phyloP scores from a whole-genome alignment of 2,797 vertebrate genomes.

The Synanceia verrucosa region DNA sequence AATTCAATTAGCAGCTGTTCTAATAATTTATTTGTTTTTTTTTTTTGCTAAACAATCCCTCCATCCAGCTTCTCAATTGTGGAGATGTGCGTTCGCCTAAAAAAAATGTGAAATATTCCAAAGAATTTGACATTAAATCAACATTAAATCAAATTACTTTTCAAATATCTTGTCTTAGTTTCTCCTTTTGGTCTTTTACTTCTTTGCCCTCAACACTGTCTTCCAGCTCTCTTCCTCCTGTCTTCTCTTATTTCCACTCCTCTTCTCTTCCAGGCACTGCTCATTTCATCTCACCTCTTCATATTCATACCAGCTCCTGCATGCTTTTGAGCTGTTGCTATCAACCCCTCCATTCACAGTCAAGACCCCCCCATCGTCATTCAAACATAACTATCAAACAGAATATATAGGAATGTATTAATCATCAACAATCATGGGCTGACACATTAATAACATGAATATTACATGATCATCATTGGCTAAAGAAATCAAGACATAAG shows the following conservation, averaged over 20 bases:
- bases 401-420: constrained; percentile 15
- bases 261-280: constrained; percentile 12
- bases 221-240: neutral
- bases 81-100: no score
- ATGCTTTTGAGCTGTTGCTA: constrained; percentile 66
- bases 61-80: no score
- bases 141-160: neutral
- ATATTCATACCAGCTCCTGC: constrained; percentile 50
- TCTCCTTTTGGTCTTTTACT: neutral
- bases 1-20: neutral
- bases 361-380: neutral
- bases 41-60: no score
- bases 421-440: constrained; percentile 17
- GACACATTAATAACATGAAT: neutral
- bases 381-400: constrained; percentile 30
- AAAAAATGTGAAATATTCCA: no score
- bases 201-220: neutral
- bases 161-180: neutral
- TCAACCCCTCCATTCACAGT: constrained; percentile 37
- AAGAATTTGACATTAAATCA: neutral
- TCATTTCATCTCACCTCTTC: constrained; percentile 47
- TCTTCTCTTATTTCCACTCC: constrained; percentile 1
- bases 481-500: neutral
- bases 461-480: neutral
- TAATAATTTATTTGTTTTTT: neutral